Evolutionary conservation across 1,140 invertebrate genomes (phyloP).

Genomic region (Camponotus floridanus): DNA sequence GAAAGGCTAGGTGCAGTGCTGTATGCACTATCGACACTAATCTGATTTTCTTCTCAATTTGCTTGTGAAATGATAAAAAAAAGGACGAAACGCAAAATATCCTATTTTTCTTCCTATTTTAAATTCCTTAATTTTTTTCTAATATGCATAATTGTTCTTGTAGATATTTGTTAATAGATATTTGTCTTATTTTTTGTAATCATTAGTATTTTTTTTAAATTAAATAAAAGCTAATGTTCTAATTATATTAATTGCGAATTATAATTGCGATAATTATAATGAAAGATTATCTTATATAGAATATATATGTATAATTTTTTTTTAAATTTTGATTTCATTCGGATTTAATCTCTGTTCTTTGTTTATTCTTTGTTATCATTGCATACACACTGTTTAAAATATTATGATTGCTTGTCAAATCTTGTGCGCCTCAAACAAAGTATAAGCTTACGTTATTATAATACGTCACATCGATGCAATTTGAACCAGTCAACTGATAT

Average conservation of each 20-base stretch:
- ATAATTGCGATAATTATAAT: neutral
- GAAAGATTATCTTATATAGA: neutral
- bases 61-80: neutral
- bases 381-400: too few species aligned
- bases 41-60: neutral
- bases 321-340: neutral
- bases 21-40: conserved; percentile 17
- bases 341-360: neutral
- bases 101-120: neutral
- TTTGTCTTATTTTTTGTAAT: neutral
- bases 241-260: too few species aligned
- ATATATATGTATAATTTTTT: neutral
- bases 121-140: neutral
- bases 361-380: neutral
- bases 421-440: neutral
- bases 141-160: neutral
- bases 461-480: neutral
- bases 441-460: neutral
- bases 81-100: neutral
- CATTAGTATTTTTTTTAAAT: neutral
- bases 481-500: conserved; percentile 49
- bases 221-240: neutral
- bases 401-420: conserved; percentile 5
- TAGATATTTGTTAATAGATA: neutral
- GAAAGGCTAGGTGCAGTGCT: conserved; percentile 54